Base-by-base conservation (phyloP, 2,888 invertebrate genomes). In the Cyclophora punctaria region DNA sequence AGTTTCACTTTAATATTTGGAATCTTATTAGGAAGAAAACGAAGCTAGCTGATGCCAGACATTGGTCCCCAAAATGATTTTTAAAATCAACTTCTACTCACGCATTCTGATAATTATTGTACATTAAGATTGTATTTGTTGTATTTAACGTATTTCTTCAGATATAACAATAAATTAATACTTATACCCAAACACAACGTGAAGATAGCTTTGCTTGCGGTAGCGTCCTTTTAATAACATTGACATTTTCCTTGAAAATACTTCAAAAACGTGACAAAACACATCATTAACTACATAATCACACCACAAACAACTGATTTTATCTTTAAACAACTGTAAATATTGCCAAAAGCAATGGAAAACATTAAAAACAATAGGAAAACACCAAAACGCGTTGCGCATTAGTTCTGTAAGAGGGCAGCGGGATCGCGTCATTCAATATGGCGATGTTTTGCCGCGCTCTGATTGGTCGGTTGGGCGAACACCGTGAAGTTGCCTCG, bases 361-460 rank as follows among this genome's bases (percentile, higher is more conserved):
- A 84, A 70, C 69, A 71, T 68, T 67, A 80, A 78, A 81, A 82
- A 83, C 80, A 78, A 69, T 71, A 64, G 56, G 67, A 79, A 80
- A 86, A 76, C 80, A 74, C 70, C 69, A 56, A 59, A 58, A 60
- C 59, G 67, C 71, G 71, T 67, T 82, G 72, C 64, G 62, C 77
- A 74, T 80, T 75, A 59, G 74, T 79, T 80, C 61, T 60, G 69
- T 64, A 71, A 85, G 88, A 76, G 78, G 83, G 83, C 83, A 75
- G 71, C 64, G 63, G 68, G 53, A 68, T 75, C 73, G 77, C 66
- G 58, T 65, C 63, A 71, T 81, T 78, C 87, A 89, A 89, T 82
- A 89, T 89, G 89, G 89, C 89, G 86, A 83, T 82, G 76, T 64
- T 56, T 67, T 61, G 66, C 65, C 59, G 71, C 63, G 60, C 71